Percentiles rank a stretch among this genome's conserved stretches.
phyloP scores from a whole-genome alignment of 2,113 vertebrate species.

The Pongo pygmaeus region DNA sequence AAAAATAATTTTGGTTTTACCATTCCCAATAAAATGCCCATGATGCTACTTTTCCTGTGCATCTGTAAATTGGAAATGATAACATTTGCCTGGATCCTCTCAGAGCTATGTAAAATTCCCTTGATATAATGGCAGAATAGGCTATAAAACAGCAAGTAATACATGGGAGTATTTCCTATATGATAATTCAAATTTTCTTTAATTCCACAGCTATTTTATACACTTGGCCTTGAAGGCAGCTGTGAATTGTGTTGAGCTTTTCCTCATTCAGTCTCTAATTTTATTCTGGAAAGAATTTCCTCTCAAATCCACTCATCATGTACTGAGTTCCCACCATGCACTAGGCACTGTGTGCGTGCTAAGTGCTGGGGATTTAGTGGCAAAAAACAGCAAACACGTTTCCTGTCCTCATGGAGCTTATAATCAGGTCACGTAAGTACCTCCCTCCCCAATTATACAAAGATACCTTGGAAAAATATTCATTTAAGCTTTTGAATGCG shows the following conservation, averaged over 20 bases:
- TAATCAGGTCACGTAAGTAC: neutral
- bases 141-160: neutral
- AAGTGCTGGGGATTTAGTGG: neutral
- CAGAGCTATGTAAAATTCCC: neutral
- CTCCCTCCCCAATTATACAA: neutral
- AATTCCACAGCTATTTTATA: neutral
- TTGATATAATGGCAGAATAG: neutral
- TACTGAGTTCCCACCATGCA: neutral
- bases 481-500: neutral
- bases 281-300: constrained; percentile 15
- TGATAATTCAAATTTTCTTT: neutral
- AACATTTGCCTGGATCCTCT: neutral
- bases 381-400: neutral
- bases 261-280: neutral
- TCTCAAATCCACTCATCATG: neutral
- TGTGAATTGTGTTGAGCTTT: neutral
- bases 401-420: neutral
- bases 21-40: neutral
- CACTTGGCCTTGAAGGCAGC: neutral
- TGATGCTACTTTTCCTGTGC: neutral
- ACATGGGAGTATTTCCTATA: neutral
- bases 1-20: neutral
- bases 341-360: neutral
- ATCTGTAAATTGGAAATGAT: neutral
- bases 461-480: neutral